Percentiles rank a stretch among this genome's conserved stretches.
Evolutionary conservation across 1,140 invertebrate genomes (phyloP).

Genomic region (Drosophila funebris): DNA sequence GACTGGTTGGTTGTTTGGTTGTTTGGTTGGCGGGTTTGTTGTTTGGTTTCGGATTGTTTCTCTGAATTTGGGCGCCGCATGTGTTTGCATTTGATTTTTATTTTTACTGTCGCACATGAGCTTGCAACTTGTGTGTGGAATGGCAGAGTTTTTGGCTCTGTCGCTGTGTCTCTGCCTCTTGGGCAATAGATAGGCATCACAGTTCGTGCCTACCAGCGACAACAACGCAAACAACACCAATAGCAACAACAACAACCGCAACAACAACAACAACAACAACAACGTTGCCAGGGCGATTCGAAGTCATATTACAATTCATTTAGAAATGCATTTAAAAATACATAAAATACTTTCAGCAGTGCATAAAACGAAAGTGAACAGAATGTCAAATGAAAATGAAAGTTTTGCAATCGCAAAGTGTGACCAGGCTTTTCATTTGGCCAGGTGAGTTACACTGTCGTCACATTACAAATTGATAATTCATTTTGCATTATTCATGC

Average conservation of each 20-base stretch:
- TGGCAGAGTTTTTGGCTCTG: constrained; percentile 16
- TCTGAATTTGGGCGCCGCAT: constrained; percentile 56
- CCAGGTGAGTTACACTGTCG: background rate
- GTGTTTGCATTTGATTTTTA: constrained; percentile 78
- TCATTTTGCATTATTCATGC: background rate
- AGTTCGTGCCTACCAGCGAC: constrained; percentile 57
- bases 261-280: background rate
- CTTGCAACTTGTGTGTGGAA: constrained; percentile 49
- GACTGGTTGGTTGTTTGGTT: constrained; percentile 38
- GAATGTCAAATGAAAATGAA: constrained; percentile 72
- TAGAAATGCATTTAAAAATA: constrained; percentile 81
- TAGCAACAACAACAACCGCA: constrained; percentile 23
- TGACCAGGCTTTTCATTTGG: constrained; percentile 36
- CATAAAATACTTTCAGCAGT: constrained; percentile 59
- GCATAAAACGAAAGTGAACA: constrained; percentile 69
- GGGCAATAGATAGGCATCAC: constrained; percentile 72
- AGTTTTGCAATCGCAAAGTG: constrained; percentile 57
- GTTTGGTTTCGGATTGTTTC: constrained; percentile 31
- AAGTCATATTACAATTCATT: constrained; percentile 77
- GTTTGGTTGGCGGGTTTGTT: constrained; percentile 14
- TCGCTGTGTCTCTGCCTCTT: constrained; percentile 13
- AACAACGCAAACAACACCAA: too few species aligned
- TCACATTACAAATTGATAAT: constrained; percentile 22
- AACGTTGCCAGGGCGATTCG: constrained; percentile 2
- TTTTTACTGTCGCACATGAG: constrained; percentile 76